Evolutionary conservation across 2,113 vertebrate genomes (phyloP).

Genomic region (Aegithalos caudatus): DNA sequence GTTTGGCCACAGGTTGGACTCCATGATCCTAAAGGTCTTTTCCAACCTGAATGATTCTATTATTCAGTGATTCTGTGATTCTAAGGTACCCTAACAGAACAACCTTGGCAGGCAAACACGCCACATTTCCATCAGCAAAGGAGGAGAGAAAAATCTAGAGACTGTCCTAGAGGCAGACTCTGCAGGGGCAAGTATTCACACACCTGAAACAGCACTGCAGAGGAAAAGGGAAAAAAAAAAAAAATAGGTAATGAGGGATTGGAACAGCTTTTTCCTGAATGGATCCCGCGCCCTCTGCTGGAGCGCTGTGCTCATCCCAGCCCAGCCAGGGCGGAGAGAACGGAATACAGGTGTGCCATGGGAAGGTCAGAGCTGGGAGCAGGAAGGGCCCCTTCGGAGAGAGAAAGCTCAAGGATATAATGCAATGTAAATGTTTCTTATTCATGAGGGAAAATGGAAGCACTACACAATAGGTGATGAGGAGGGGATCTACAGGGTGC

Average conservation of each 20-base stretch:
- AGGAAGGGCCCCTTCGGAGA: accelerated
- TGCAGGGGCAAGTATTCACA: not conserved
- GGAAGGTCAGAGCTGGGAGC: not conserved
- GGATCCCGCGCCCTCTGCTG: slow-evolving; percentile 30
- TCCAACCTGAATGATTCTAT: not conserved
- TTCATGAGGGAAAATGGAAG: not conserved
- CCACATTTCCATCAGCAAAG: not conserved
- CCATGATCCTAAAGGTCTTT: not conserved
- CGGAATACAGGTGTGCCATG: accelerated
- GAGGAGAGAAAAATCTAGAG: not conserved
- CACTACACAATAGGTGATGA: not conserved
- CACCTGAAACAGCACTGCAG: not conserved
- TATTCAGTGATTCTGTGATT: not conserved
- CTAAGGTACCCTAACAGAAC: not conserved
- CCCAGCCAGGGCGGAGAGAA: accelerated
- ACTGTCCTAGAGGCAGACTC: not conserved
- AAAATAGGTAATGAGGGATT: not conserved
- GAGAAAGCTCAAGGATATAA: not conserved
- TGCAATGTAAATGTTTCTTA: not conserved
- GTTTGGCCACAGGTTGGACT: not conserved
- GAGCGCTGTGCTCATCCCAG: not conserved
- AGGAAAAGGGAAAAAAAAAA: not conserved
- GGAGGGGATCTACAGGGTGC: not conserved
- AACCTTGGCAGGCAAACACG: not conserved
- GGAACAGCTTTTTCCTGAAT: not conserved